Conservation (phyloP, 2,113 vertebrate species). For the Copsychus sechellarum region DNA sequence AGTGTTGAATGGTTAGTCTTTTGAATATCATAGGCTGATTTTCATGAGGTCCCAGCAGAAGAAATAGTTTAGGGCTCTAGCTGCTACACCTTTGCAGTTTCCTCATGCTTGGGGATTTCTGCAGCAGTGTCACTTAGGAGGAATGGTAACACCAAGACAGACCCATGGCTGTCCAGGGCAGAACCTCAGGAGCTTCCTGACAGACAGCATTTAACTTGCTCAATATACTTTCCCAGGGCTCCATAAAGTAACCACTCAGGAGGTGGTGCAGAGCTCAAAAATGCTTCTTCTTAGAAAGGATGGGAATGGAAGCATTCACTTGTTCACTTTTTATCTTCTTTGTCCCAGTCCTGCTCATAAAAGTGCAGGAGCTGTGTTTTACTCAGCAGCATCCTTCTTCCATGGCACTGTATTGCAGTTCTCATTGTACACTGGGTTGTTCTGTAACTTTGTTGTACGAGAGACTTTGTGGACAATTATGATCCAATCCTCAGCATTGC, state of each 20-base stretch:
- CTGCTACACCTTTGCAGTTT: not conserved
- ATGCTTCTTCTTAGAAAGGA: not conserved
- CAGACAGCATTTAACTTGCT: not conserved
- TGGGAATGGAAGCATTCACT: not conserved
- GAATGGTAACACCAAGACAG: not conserved
- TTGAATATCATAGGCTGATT: not conserved
- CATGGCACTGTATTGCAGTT: not conserved
- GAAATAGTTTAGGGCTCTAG: not conserved
- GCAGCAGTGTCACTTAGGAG: not conserved
- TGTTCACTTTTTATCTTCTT: not conserved
- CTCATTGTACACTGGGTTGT: rapidly evolving
- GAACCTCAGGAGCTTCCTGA: not conserved
- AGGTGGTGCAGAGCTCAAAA: not conserved
- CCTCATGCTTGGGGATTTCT: not conserved
- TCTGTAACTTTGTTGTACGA: not conserved
- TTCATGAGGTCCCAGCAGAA: not conserved
- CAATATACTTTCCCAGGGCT: not conserved
- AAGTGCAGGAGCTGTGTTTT: not conserved
- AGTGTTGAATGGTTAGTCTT: not conserved
- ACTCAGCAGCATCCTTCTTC: not conserved
- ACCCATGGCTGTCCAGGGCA: not conserved
- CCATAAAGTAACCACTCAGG: not conserved
- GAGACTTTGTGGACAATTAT: not conserved
- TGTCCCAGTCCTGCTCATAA: not conserved
- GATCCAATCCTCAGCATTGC: not conserved